A percentile compares a stretch with the other conserved stretches of the same genome.
Evolutionary conservation across 2,113 vertebrate genomes (phyloP).

Genomic region (Heteronetta atricapilla): DNA sequence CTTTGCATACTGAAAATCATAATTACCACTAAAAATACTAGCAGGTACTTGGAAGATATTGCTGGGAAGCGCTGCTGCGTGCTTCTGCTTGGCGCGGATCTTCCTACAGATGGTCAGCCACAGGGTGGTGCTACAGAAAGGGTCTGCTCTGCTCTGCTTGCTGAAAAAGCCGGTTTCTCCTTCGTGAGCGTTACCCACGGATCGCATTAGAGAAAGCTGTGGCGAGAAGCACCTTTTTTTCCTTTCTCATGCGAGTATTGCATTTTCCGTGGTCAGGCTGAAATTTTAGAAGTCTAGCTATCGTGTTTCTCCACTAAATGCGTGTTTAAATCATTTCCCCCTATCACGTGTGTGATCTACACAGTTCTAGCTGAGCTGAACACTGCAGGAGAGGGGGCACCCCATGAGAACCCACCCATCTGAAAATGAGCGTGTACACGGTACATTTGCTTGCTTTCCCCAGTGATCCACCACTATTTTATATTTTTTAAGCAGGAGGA

Average conservation of each 20-base stretch:
- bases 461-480: neutral
- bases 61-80: neutral
- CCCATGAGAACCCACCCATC: neutral
- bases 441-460: neutral
- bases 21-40: neutral
- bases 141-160: accelerated
- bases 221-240: neutral
- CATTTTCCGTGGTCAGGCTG: neutral
- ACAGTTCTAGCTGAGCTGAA: neutral
- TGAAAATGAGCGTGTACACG: neutral
- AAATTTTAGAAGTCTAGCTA: neutral
- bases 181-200: neutral
- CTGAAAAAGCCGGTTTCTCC: neutral
- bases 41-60: neutral
- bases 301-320: neutral
- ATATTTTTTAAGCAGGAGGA: neutral
- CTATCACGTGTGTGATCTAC: neutral
- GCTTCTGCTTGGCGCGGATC: neutral
- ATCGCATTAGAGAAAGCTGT: neutral
- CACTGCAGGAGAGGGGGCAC: neutral
- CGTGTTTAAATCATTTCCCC: neutral
- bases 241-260: neutral
- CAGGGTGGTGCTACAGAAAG: conserved; percentile 65
- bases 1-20: neutral
- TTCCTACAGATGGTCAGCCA: neutral